Percentiles rank a stretch among this genome's conserved stretches.
Conservation (phyloP, 2,113 vertebrate genomes). For the Cyprinodon brontotheroides region DNA sequence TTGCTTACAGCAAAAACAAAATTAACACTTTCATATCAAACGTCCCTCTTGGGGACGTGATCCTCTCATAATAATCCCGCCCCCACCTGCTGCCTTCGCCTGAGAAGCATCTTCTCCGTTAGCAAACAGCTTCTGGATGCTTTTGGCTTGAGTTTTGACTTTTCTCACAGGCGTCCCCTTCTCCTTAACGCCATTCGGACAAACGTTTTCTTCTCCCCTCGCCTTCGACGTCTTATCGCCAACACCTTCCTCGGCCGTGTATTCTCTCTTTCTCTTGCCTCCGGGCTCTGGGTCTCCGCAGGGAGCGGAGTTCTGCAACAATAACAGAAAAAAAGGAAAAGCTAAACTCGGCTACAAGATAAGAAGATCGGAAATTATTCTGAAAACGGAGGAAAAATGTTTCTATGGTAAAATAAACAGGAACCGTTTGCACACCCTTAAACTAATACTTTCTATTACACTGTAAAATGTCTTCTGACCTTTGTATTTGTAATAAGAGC, state of each 20-base stretch:
- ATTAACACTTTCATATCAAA: no score
- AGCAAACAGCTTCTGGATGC: constrained; percentile 65
- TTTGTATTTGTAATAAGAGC: no score
- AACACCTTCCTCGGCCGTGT: background rate
- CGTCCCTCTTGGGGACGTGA: no score
- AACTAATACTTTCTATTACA: no score
- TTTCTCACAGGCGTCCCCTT: constrained; percentile 65
- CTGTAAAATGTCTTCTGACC: no score
- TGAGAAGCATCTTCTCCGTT: constrained; percentile 21
- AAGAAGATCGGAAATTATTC: background rate
- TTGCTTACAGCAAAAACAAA: no score
- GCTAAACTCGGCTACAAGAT: background rate
- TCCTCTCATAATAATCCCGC: background rate
- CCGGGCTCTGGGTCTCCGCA: constrained; percentile 37
- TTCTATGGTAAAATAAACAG: no score
- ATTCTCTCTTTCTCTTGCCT: constrained; percentile 74
- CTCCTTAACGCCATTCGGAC: constrained; percentile 50
- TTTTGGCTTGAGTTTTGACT: constrained; percentile 50
- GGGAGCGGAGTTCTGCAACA: constrained; percentile 48
- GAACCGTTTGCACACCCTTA: no score
- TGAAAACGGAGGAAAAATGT: no score
- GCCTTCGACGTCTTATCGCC: constrained; percentile 13
- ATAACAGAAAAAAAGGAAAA: background rate
- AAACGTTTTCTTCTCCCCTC: no score
- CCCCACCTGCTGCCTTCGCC: constrained; percentile 43